phyloP scores from a whole-genome alignment of 1,140 invertebrate species.

The Meloidogyne exigua region DNA sequence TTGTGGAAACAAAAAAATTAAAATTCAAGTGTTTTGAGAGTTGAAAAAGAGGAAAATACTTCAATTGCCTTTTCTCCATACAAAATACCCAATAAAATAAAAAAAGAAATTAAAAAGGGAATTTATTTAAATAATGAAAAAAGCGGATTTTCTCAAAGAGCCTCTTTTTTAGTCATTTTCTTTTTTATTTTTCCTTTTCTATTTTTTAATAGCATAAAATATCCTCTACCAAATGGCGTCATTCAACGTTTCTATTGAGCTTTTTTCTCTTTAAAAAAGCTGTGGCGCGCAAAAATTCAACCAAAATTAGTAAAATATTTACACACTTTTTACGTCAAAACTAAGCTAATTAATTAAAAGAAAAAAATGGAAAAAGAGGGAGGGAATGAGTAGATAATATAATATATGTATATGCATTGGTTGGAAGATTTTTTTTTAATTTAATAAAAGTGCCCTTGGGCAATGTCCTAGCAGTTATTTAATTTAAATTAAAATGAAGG shows the following conservation, averaged over 20 bases:
- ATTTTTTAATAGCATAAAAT: background rate
- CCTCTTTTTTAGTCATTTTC: background rate
- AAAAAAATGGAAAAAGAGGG: background rate
- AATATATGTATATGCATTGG: background rate
- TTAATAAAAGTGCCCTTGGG: background rate
- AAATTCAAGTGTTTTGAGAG: too few species aligned
- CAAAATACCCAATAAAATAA: too few species aligned
- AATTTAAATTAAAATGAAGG: background rate
- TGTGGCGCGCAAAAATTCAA: conserved; percentile 1
- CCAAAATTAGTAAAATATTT: background rate
- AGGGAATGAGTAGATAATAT: background rate
- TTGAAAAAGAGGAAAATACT: too few species aligned
- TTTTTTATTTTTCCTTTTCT: background rate
- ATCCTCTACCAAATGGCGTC: background rate
- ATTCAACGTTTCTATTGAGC: conserved; percentile 1
- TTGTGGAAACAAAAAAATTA: too few species aligned
- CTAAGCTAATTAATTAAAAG: background rate
- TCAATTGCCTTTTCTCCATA: too few species aligned
- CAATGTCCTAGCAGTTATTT: background rate
- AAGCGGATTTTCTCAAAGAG: background rate
- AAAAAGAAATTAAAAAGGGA: too few species aligned
- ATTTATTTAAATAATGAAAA: too few species aligned
- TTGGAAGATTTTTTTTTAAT: background rate
- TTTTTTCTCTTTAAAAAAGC: background rate
- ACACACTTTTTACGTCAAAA: background rate